A percentile compares a stretch with the other conserved stretches of the same genome.
These are phyloP conservation scores for Rhorus exstirpatorius DNA, from an alignment of 2,888 invertebrate genomes.

Conservation along the genomic window DNA sequence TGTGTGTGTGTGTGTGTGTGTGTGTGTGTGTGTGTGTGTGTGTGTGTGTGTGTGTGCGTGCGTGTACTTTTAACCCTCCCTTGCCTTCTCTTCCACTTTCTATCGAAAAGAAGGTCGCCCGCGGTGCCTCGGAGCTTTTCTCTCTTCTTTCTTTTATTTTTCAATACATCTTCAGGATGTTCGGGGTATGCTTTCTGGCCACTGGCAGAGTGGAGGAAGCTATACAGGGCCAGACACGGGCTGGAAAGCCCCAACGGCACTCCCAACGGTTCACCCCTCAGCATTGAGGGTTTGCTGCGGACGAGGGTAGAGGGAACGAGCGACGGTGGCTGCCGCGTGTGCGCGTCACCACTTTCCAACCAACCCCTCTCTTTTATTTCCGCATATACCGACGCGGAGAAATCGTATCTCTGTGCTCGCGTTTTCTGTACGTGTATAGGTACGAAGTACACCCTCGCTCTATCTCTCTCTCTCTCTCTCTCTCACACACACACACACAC, in stretches of 20 bases:
- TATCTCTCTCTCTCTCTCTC: constrained; percentile 26
- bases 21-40: not conserved
- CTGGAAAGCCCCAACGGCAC: constrained; percentile 64
- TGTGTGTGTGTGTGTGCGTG: not conserved
- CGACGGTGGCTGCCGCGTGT: constrained; percentile 61
- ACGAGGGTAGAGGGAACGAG: constrained; percentile 17
- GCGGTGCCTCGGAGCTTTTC: constrained; percentile 34
- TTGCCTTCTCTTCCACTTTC: constrained; percentile 43
- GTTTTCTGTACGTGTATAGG: constrained; percentile 57
- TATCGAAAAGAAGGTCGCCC: constrained; percentile 32
- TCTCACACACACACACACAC: no score
- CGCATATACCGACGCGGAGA: constrained; percentile 16
- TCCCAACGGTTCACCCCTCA: constrained; percentile 62
- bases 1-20: no score
- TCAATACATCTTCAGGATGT: constrained; percentile 59
- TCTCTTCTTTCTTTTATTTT: constrained; percentile 46
- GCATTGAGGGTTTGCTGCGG: constrained; percentile 23
- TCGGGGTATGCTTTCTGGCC: constrained; percentile 61
- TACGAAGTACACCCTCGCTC: constrained; percentile 27
- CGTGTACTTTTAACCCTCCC: constrained; percentile 7
- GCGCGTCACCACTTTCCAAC: constrained; percentile 70
- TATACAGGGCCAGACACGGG: constrained; percentile 63
- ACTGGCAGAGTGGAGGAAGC: constrained; percentile 57
- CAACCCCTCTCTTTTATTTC: constrained; percentile 34
- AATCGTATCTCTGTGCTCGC: constrained; percentile 50